Evolutionary conservation across 2,113 vertebrate genomes (phyloP), one percentile per base, ranked within the genome.

Genomic region (Mastomys coucha): DNA sequence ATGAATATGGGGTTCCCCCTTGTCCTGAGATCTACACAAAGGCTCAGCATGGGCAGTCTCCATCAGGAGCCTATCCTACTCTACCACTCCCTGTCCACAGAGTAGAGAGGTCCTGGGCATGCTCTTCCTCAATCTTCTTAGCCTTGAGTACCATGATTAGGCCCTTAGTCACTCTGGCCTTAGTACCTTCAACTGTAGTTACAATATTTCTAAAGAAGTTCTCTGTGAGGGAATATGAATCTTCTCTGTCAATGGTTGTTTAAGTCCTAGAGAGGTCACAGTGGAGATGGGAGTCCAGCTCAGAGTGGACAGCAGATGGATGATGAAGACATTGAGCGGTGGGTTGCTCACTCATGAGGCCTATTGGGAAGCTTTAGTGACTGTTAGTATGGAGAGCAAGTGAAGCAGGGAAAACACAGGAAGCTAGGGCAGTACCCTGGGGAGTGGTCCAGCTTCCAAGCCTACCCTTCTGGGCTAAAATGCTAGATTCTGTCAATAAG

Each of bases 171-270:
- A 69, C 58, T 26, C 49, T 81, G 82, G 76, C 65, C n/a, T 80
- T 91, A 42, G 72, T 56, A 51, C 77, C 14, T 65, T 65, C 49
- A 86, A 73, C 88, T 91, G 39, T 94, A 84, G 92, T 60, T 26
- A 76, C 33, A 33, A 7, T 31, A 16, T n/a, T 14, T 22, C 65
- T 42, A 73, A 75, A 75, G 70, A 24, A 17, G 17, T 58, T 39
- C 33, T 86, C 72, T n/a, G 13, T 16, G 26, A 82, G 31, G 31
- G 36, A 39, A 75, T 3, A 26, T 1, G 77, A 13, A 19, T 11
- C 13, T 24, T 39, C 14, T 63, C 2, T 60, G 22, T 33, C 73
- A 0, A 4, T 19, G 60, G 12, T 67, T 75, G 39, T 56, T 51
- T 60, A 63, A 78, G n/a, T 76, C 33, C 1, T 0, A 63, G 58